A percentile compares a stretch with the other conserved stretches of the same genome.
Conservation (phyloP, 92 coral and sea anemone species). For the Bergia puertoricense region DNA sequence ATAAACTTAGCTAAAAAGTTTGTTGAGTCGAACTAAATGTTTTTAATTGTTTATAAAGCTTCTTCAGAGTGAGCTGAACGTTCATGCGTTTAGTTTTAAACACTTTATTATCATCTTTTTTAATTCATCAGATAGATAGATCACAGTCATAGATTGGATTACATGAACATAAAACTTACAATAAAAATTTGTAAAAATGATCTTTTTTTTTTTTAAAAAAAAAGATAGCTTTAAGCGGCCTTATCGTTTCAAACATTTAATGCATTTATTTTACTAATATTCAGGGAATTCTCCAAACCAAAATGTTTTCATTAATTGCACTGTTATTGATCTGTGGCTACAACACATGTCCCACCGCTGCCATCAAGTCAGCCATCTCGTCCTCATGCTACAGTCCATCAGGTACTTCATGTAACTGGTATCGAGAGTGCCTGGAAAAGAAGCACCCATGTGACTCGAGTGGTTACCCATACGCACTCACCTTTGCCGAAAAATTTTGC, state of each 20-base stretch:
- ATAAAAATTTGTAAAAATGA: no score
- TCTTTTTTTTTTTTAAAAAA: no score
- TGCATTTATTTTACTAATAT: neutral
- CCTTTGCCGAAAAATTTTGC: slow-evolving; percentile 47
- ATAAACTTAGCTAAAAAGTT: no score
- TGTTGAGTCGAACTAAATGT: no score
- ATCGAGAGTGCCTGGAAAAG: slow-evolving; percentile 42
- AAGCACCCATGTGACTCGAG: slow-evolving; percentile 43
- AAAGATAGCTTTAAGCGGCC: no score
- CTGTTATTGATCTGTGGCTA: slow-evolving; percentile 27
- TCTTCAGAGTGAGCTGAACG: no score
- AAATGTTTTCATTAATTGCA: slow-evolving; percentile 12
- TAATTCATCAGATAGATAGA: no score
- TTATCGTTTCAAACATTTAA: neutral
- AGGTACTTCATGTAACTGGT: slow-evolving; percentile 48
- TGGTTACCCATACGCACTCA: slow-evolving; percentile 42
- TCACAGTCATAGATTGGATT: no score
- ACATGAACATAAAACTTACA: no score
- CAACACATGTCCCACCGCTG: neutral
- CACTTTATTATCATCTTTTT: no score
- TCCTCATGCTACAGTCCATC: slow-evolving; percentile 45
- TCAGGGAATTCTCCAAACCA: neutral
- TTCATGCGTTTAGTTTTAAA: no score
- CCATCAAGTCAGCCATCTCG: slow-evolving; percentile 22
- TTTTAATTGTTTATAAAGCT: no score